A percentile compares a stretch with the other conserved stretches of the same genome.
Conservation (phyloP, 2,113 vertebrate species). For the Tylochromis polylepis region DNA sequence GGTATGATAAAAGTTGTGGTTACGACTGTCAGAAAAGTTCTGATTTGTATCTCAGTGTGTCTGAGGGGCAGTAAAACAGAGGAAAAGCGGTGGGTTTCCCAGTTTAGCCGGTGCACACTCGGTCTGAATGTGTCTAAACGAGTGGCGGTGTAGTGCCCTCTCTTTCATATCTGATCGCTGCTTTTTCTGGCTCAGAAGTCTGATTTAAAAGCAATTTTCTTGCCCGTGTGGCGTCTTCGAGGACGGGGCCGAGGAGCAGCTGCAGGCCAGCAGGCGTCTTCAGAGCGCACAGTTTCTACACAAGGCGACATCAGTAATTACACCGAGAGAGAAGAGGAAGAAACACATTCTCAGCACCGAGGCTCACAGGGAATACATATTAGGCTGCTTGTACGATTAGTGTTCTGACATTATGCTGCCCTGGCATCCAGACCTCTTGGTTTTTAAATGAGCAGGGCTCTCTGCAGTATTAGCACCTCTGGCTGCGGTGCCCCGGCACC, state of each 20-base stretch:
- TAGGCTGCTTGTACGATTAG: slow-evolving; percentile 20
- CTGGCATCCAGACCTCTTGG: slow-evolving; percentile 29
- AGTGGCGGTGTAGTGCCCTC: not conserved
- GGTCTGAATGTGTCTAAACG: not conserved
- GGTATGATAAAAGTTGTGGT: not conserved
- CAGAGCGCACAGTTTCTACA: not conserved
- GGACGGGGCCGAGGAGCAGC: not conserved
- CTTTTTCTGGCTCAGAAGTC: not conserved
- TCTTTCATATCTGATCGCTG: not conserved
- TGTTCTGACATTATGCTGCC: slow-evolving; percentile 26
- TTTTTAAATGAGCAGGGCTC: slow-evolving; percentile 22
- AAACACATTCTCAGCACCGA: not conserved
- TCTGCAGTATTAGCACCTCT: not conserved
- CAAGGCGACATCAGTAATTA: not conserved
- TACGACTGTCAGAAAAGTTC: not conserved
- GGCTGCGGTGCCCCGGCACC: not conserved
- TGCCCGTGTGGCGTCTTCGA: not conserved
- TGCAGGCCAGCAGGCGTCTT: not conserved
- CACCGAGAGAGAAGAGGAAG: not conserved
- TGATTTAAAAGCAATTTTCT: not conserved
- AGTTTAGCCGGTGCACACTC: not conserved
- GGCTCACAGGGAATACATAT: slow-evolving; percentile 20
- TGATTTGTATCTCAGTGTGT: not conserved
- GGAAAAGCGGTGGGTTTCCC: not conserved
- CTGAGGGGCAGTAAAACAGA: not conserved